These are phyloP conservation scores for Vireo griseus DNA, from an alignment of 2,797 vertebrate species.

Conservation along the genomic window DNA sequence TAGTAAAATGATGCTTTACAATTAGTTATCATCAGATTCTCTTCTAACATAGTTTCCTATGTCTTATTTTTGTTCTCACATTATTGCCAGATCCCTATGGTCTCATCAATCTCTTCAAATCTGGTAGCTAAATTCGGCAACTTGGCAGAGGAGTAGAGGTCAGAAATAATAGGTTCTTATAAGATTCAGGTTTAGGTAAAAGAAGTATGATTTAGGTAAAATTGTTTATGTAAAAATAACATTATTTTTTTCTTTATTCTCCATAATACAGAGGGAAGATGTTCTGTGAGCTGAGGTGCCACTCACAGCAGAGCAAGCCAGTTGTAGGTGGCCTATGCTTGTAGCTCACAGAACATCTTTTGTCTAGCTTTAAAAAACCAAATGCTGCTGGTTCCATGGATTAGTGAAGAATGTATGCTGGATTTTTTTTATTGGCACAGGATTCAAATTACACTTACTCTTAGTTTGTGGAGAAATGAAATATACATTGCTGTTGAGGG, in stretches of 20 bases:
- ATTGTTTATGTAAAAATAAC: not conserved
- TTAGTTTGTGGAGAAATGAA: not conserved
- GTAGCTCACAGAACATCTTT: not conserved
- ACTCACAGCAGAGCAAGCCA: rapidly evolving
- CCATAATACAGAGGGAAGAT: not conserved
- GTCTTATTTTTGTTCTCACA: not conserved
- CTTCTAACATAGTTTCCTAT: not conserved
- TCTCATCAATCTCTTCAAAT: not conserved
- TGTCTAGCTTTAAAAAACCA: not conserved
- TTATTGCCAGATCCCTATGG: not conserved
- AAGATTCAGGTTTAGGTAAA: not conserved
- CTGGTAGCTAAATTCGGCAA: not conserved
- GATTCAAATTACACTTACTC: not conserved
- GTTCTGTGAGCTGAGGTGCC: not conserved
- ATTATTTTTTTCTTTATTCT: not conserved
- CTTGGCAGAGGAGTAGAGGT: not conserved
- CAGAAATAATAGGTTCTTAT: not conserved
- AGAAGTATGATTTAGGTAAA: not conserved
- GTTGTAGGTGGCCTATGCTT: rapidly evolving
- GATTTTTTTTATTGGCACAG: not conserved
- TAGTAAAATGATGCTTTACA: not conserved
- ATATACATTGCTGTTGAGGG: not conserved
- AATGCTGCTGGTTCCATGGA: not conserved
- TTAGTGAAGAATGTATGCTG: rapidly evolving
- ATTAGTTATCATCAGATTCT: not conserved